Evolutionary conservation across 2,797 vertebrate species (phyloP), one percentile per base, ranked within the genome.

Genomic region (Tarsius wallacei): DNA sequence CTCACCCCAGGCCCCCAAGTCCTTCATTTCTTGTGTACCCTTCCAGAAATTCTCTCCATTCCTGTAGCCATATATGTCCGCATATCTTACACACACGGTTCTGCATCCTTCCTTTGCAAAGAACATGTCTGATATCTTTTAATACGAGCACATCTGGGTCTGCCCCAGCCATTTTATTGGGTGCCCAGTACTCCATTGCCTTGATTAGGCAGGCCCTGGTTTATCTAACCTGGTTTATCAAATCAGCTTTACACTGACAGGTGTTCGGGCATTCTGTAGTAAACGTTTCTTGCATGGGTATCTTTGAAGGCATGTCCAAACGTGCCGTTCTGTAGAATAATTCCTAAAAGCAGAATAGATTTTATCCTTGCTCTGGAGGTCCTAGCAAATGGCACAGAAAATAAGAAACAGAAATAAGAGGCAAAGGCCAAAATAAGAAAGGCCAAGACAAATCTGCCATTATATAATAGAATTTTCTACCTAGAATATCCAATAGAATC

Each of bases 201-300:
- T 13, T 0, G 1, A 5, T 7, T 1, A 12, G 28, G 51, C 9
- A 19, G 66, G 66, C 9, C n/a, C n/a, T 36, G 19, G 66, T 21
- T 70, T n/a, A 36, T 70, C 66, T 42, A 42, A 42, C 42, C 42
- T 42, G 42, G 42, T 42, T 42, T 4, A 42, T 42, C 31, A 9
- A 26, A 15, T 36, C 24, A 33, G 94, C 61, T 26, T 26, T 70
- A 11, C 1, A 4, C n/a, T 22, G 21, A 1, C 8, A 12, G 47
- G 51, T 22, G 0, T 64, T 42, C 36, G 0, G n/a, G 66, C 16
- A 4, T 66, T 31, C 47, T 13, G 66, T 2, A 5, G 3, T 10
- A 24, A 70, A 5, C 0, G 0, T 7, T n/a, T 42, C 36, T 33
- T 1, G 1, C 3, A 11, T 31, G 12, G 10, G 24, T 0, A 1